phyloP scores from a whole-genome alignment of 2,797 vertebrate genomes.

The Platalea minor region DNA sequence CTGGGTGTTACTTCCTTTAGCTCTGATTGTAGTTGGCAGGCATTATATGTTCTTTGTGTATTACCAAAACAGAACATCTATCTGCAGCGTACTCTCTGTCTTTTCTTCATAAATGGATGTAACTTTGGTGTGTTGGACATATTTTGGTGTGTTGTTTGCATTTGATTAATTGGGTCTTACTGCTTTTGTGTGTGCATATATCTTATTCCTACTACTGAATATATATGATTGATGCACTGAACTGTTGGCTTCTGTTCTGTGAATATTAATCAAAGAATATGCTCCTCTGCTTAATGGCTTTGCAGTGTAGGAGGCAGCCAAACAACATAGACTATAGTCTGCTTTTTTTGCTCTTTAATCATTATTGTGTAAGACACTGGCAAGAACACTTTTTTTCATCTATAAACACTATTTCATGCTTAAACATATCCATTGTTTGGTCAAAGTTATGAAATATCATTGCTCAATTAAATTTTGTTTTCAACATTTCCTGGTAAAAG shows the following conservation, averaged over 20 bases:
- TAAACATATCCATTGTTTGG: slow-evolving; percentile 55
- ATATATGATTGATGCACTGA: not conserved
- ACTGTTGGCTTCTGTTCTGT: slow-evolving; percentile 25
- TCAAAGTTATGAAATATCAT: slow-evolving; percentile 60
- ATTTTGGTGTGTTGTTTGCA: not conserved
- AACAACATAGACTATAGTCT: not conserved
- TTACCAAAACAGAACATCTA: slow-evolving; percentile 12
- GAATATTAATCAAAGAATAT: slow-evolving; percentile 38
- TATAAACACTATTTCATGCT: slow-evolving; percentile 52
- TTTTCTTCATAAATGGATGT: slow-evolving; percentile 2
- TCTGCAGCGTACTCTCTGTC: not conserved
- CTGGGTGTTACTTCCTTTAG: slow-evolving; percentile 52
- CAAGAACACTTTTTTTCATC: slow-evolving; percentile 31
- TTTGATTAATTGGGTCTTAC: slow-evolving; percentile 11
- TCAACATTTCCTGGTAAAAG: slow-evolving; percentile 48
- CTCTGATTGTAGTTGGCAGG: slow-evolving; percentile 44
- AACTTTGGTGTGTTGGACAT: not conserved
- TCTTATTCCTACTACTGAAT: not conserved
- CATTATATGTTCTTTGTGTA: not conserved
- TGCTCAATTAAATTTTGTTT: slow-evolving; percentile 58
- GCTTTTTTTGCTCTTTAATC: not conserved
- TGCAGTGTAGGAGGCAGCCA: slow-evolving; percentile 11
- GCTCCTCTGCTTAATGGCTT: slow-evolving; percentile 7
- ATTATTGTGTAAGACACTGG: slow-evolving; percentile 46
- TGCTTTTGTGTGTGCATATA: not conserved